phyloP scores from a whole-genome alignment of 2,797 vertebrate genomes.

The Lophotriccus pileatus region DNA sequence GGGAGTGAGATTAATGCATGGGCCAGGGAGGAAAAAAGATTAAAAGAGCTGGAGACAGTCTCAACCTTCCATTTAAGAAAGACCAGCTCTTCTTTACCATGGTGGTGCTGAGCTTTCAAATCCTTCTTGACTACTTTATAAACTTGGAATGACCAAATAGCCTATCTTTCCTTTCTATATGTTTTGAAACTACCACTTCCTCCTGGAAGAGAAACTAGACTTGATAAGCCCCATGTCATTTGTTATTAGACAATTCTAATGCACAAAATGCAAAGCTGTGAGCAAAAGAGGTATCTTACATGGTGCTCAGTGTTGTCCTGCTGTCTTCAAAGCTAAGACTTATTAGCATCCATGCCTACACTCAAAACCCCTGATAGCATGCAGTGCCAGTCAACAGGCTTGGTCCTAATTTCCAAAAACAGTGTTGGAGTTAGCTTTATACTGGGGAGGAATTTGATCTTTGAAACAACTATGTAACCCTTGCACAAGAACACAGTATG shows the following conservation, averaged over 20 bases:
- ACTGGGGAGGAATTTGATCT: neutral
- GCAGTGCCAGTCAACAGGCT: neutral
- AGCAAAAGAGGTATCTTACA: neutral
- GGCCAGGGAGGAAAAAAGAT: neutral
- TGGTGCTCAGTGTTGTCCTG: neutral
- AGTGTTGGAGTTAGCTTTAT: neutral
- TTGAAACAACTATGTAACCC: neutral
- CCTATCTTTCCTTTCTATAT: neutral
- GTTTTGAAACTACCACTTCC: neutral
- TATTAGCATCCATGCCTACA: rapidly evolving
- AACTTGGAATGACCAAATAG: neutral
- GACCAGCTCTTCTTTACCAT: neutral
- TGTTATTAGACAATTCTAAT: neutral
- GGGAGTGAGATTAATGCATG: rapidly evolving
- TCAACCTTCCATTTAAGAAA: neutral
- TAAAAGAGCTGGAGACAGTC: neutral
- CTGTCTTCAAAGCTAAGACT: neutral
- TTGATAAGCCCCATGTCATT: neutral
- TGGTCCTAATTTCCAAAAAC: neutral
- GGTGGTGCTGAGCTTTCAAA: neutral
- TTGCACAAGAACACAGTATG: neutral
- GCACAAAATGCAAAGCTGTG: neutral
- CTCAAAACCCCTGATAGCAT: rapidly evolving
- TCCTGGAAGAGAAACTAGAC: neutral
- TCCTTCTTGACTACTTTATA: neutral